These are phyloP conservation scores for Drosophila stalkeri DNA, from an alignment of 2,888 invertebrate genomes.

Conservation along the genomic window DNA sequence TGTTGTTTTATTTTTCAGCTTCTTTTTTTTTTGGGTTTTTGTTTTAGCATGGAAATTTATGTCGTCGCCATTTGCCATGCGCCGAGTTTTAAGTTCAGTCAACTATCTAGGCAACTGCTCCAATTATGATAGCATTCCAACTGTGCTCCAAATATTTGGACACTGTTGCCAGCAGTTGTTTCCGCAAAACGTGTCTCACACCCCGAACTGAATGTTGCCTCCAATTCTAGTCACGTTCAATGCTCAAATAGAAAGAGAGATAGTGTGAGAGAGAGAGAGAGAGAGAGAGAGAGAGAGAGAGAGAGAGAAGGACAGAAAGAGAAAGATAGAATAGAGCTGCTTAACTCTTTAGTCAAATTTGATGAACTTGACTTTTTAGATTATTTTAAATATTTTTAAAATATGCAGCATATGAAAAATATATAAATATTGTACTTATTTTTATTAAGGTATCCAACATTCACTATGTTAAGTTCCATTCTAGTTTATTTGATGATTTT, in stretches of 20 bases:
- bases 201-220: constrained; percentile 15
- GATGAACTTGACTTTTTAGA: background rate
- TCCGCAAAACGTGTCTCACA: constrained; percentile 62
- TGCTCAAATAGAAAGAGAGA: constrained; percentile 42
- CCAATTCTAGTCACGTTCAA: constrained; percentile 68
- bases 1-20: constrained; percentile 26
- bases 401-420: background rate
- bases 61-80: constrained; percentile 53
- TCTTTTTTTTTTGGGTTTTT: constrained; percentile 6
- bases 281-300: constrained; percentile 48
- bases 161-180: constrained; percentile 31
- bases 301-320: no score
- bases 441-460: background rate
- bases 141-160: constrained; percentile 66
- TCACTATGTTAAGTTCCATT: no score
- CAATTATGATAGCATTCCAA: constrained; percentile 70
- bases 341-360: constrained; percentile 1
- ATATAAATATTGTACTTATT: background rate
- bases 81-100: constrained; percentile 61
- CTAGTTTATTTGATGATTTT: no score
- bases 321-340: constrained; percentile 40
- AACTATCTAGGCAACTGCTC: constrained; percentile 58
- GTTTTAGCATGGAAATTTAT: constrained; percentile 43
- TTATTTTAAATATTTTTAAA: background rate
- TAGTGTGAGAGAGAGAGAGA: constrained; percentile 39